Conservation (phyloP, 2,888 invertebrate species). For the Diarsia mendica region DNA sequence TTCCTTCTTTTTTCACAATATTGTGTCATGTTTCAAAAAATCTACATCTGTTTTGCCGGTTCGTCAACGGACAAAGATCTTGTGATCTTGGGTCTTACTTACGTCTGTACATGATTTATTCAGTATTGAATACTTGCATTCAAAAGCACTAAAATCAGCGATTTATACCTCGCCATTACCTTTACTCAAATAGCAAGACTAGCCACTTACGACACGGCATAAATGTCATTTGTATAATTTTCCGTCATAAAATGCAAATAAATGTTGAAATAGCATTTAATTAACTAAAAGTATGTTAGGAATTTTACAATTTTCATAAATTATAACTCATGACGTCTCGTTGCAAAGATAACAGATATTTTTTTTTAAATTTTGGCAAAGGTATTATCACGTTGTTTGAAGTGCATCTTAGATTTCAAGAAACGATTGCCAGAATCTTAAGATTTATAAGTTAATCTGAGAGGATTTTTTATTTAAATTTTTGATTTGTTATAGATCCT, state of each 20-base stretch:
- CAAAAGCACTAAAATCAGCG: conserved; percentile 5
- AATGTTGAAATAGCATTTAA: conserved; percentile 38
- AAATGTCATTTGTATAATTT: conserved; percentile 53
- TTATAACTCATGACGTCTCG: background rate
- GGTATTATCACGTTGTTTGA: conserved; percentile 4
- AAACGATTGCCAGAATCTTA: conserved; percentile 15
- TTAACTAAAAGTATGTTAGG: conserved; percentile 27
- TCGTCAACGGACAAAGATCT: background rate
- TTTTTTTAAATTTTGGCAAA: conserved; percentile 12
- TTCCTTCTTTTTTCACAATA: background rate
- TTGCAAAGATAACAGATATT: conserved; percentile 6
- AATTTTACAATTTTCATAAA: conserved; percentile 36
- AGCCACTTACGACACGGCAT: conserved; percentile 25
- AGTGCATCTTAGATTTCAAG: conserved; percentile 30
- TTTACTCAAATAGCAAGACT: conserved; percentile 21
- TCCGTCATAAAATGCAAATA: conserved; percentile 44
- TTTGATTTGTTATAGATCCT: background rate
- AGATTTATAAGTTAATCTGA: background rate
- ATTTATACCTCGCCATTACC: conserved; percentile 7
- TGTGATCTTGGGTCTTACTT: no score
- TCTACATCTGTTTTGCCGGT: background rate
- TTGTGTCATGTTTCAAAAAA: background rate
- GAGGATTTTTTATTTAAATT: background rate
- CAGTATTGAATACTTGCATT: conserved; percentile 15
- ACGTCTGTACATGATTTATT: conserved; percentile 6